These are phyloP conservation scores for Scaptomyza reducta DNA, from an alignment of 2,888 invertebrate species.

Conservation along the genomic window DNA sequence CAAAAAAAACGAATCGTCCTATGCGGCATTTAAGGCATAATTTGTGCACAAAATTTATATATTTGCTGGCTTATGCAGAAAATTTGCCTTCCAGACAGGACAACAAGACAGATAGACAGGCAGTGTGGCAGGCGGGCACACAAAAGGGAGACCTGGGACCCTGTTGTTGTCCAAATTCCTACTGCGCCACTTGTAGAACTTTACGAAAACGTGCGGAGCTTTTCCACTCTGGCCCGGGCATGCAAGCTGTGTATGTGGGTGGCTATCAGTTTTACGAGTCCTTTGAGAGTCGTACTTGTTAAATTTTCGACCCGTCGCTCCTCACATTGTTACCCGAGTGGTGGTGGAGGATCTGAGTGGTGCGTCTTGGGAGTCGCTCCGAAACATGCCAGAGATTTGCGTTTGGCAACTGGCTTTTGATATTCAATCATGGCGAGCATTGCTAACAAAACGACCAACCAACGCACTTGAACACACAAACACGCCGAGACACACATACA, in stretches of 20 bases:
- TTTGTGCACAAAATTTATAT: slow-evolving; percentile 73
- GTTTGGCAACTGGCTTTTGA: slow-evolving; percentile 72
- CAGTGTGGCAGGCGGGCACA: slow-evolving; percentile 3
- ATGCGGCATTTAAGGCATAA: slow-evolving; percentile 67
- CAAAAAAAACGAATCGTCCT: slow-evolving; percentile 17
- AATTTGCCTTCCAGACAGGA: slow-evolving; percentile 37
- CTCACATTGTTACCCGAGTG: slow-evolving; percentile 30
- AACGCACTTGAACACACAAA: slow-evolving; percentile 3
- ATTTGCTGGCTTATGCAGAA: slow-evolving; percentile 62
- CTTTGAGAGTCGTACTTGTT: slow-evolving; percentile 73
- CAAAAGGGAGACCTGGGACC: slow-evolving; percentile 3
- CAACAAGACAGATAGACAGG: background rate
- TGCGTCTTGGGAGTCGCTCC: slow-evolving; percentile 32
- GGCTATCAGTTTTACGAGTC: slow-evolving; percentile 75
- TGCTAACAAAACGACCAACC: slow-evolving; percentile 45
- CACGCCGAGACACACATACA: slow-evolving; percentile 17
- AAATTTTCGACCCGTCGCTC: slow-evolving; percentile 54
- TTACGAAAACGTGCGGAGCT: slow-evolving; percentile 69
- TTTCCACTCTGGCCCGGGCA: slow-evolving; percentile 56
- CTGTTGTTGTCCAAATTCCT: slow-evolving; percentile 37
- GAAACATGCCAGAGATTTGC: slow-evolving; percentile 74
- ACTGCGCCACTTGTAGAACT: slow-evolving; percentile 70
- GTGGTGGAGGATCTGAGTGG: slow-evolving; percentile 1
- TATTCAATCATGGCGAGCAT: slow-evolving; percentile 73
- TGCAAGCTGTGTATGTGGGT: slow-evolving; percentile 10